phyloP scores from a whole-genome alignment of 2,797 vertebrate species.

The Helarctos malayanus region DNA sequence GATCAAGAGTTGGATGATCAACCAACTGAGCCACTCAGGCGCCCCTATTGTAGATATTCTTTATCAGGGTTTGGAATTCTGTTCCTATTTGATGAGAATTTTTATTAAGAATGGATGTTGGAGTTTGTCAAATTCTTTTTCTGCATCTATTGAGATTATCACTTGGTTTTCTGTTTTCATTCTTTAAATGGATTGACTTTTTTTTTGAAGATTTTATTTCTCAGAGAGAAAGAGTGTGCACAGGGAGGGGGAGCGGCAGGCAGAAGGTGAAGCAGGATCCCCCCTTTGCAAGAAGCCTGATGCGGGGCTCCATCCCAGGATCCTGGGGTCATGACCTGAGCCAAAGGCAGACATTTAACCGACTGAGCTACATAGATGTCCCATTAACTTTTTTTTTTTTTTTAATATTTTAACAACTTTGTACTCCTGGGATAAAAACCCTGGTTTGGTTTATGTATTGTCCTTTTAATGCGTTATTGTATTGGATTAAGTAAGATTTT shows the following conservation, averaged over 20 bases:
- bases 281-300: no score
- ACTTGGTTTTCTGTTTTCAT: neutral
- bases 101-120: neutral
- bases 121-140: neutral
- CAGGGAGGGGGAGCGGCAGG: no score
- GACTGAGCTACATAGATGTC: no score
- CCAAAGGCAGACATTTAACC: no score
- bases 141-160: neutral
- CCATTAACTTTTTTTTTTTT: neutral
- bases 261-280: no score
- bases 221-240: no score
- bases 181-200: neutral
- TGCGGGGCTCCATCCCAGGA: no score
- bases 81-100: neutral
- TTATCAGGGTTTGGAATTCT: neutral
- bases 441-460: neutral
- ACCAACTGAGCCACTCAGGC: neutral
- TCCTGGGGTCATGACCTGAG: no score
- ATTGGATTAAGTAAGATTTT: neutral
- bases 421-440: neutral
- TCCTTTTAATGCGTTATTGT: neutral
- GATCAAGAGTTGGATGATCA: no score
- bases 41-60: neutral
- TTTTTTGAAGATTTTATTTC: neutral
- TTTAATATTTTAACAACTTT: neutral